A percentile compares a stretch with the other conserved stretches of the same genome.
These are phyloP conservation scores for Apis cerana DNA, from an alignment of 1,140 invertebrate species.

Conservation along the genomic window DNA sequence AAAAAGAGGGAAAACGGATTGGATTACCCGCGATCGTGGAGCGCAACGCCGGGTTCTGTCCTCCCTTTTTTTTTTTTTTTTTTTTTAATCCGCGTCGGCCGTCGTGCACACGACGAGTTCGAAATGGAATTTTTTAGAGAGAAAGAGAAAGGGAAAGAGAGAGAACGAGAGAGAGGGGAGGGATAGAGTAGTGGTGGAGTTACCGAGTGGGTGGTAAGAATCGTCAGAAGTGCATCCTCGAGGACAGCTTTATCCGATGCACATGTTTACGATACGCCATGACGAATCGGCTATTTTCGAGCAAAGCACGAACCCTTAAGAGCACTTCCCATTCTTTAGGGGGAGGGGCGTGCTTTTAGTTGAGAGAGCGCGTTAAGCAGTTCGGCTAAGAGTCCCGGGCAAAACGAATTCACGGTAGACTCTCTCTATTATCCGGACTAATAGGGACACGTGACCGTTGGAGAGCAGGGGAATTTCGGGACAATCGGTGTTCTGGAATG, in stretches of 20 bases:
- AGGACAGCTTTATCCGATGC: slow-evolving; percentile 15
- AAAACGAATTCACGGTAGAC: slow-evolving; percentile 4
- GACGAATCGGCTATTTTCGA: slow-evolving; percentile 33
- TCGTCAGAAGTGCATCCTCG: not conserved
- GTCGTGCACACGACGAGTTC: too few species aligned
- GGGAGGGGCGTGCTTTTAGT: not conserved
- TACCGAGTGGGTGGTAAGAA: not conserved
- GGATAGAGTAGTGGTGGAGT: too few species aligned
- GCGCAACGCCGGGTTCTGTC: not conserved
- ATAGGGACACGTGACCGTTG: slow-evolving; percentile 17
- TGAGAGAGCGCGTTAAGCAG: slow-evolving; percentile 14
- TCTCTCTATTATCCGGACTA: slow-evolving; percentile 11
- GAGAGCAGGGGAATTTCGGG: not conserved
- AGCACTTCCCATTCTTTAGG: not conserved
- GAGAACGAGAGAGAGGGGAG: too few species aligned
- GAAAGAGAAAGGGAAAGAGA: not conserved
- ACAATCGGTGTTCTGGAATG: not conserved
- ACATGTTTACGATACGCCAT: slow-evolving; percentile 33
- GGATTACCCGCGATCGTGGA: not conserved
- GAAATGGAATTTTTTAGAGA: too few species aligned
- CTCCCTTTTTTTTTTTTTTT: too few species aligned
- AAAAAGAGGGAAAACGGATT: not conserved
- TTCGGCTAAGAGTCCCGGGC: not conserved
- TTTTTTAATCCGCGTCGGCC: not conserved
- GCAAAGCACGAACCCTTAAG: slow-evolving; percentile 29